Evolutionary conservation across 2,113 vertebrate genomes (phyloP).

Genomic region (Cryptomyrus ogoouensis): DNA sequence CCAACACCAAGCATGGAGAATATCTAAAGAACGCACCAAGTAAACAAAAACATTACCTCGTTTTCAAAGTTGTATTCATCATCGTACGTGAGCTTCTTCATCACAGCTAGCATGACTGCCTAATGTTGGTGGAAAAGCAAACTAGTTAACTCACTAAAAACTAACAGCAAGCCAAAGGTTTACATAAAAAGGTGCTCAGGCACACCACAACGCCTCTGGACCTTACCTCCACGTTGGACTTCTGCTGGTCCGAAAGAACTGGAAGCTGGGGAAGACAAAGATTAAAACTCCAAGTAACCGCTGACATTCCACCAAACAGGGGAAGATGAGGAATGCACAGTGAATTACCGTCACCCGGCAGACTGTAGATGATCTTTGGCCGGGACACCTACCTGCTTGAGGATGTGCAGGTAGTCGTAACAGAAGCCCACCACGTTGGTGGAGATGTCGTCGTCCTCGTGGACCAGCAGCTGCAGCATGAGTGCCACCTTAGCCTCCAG

Average conservation of each 20-base stretch:
- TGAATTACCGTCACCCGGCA: not conserved
- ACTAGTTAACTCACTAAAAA: not conserved
- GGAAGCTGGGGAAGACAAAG: constrained; percentile 65
- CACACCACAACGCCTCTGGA: not conserved
- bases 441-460: constrained; percentile 95
- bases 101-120: constrained; percentile 92
- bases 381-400: constrained; percentile 78
- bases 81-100: constrained; percentile 96
- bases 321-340: not conserved
- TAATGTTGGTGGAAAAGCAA: constrained; percentile 41
- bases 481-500: constrained; percentile 86
- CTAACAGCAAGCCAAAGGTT: not conserved
- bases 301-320: not conserved
- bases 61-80: constrained; percentile 99
- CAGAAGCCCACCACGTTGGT: constrained; percentile 94
- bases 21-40: not conserved
- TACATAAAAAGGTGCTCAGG: not conserved
- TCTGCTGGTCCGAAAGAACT: constrained; percentile 83
- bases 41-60: constrained; percentile 66
- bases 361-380: not conserved
- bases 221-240: constrained; percentile 83
- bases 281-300: not conserved
- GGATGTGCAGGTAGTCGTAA: constrained; percentile 94
- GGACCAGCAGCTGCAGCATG: constrained; percentile 83
- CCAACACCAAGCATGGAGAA: not conserved